phyloP scores from a whole-genome alignment of 2,888 invertebrate species.

The Polia nebulosa region DNA sequence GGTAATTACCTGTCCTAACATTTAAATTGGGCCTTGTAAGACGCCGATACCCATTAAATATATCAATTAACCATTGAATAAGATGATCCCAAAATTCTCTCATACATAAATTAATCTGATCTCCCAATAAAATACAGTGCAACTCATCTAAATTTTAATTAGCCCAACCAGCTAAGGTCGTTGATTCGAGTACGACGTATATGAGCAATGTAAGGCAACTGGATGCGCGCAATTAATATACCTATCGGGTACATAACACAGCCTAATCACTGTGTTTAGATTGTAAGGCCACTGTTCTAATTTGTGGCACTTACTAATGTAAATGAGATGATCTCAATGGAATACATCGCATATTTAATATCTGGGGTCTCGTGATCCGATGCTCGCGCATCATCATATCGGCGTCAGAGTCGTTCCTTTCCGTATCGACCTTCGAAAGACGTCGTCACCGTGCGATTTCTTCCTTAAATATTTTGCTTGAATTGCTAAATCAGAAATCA shows the following conservation, averaged over 20 bases:
- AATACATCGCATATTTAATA: conserved; percentile 65
- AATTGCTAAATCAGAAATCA: not conserved
- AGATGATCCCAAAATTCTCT: conserved; percentile 11
- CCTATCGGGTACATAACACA: conserved; percentile 37
- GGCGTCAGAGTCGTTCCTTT: conserved; percentile 14
- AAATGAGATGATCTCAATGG: conserved; percentile 75
- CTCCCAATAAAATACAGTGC: conserved; percentile 34
- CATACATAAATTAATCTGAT: conserved; percentile 25
- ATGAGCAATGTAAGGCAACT: conserved; percentile 36
- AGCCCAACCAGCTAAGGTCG: conserved; percentile 48
- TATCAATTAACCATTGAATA: conserved; percentile 19
- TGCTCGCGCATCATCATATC: conserved; percentile 58
- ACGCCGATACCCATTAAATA: conserved; percentile 18
- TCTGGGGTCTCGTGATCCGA: conserved; percentile 66
- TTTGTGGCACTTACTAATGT: conserved; percentile 76
- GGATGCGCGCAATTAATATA: conserved; percentile 46
- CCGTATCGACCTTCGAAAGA: conserved; percentile 64
- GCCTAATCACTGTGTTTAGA: conserved; percentile 66
- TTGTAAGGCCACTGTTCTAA: conserved; percentile 78
- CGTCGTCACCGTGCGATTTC: conserved; percentile 1
- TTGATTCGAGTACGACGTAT: conserved; percentile 13
- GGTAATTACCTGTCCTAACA: conserved; percentile 7
- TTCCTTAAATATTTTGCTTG: conserved; percentile 4
- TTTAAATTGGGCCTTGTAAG: conserved; percentile 30
- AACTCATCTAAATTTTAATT: conserved; percentile 58